Evolutionary conservation across 2,888 invertebrate genomes (phyloP), one percentile per base, ranked within the genome.

Genomic region (Elegia similella): DNA sequence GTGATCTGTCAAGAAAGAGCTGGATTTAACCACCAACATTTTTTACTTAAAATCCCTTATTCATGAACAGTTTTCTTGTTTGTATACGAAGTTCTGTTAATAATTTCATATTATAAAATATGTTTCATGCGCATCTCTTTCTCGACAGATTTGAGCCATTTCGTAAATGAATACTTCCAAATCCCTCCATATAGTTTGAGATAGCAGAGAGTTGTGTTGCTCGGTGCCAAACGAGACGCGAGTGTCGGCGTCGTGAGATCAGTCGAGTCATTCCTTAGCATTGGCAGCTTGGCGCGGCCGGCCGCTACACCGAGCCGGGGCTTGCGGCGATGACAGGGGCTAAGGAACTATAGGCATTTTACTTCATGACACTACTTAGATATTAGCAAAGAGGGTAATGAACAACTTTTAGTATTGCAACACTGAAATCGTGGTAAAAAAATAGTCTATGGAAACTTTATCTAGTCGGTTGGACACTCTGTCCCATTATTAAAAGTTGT

Each of bases 241-340:
- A 13, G 29, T 30, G 13, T 30, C 13, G 13, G 29, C 30, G 47
- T 66, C 63, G 71, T 69, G 70, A 71, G 74, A 67, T 69, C 46
- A 59, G 75, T 81, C 78, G 81, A 84, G 84, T 85, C 83, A 85
- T 84, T 84, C 84, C 84, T 80, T 74, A 75, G 75, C 73, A 76
- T 68, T 67, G 70, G 66, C 72, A 74, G 75, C 72, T 76, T 63
- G 69, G 62, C 42, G 50, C 16, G 50, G 30, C 13, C 7, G 7
- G 17, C 23, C 34, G 52, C 16, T 34, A 73, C 68, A 70, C 66
- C 73, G 23, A 66, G 66, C 70, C 60, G 56, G 12, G 10, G 10
- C 34, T 38, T 38, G 5, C 3, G 2, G 38, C 12, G 6, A 32
- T 12, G 34, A 23, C 23, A 23, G 23, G 5, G 23, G 23, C 23